Evolutionary conservation across 92 coral and sea anemone genomes (phyloP), one percentile per base, ranked within the genome.

Genomic region (Scolanthus callimorphus): DNA sequence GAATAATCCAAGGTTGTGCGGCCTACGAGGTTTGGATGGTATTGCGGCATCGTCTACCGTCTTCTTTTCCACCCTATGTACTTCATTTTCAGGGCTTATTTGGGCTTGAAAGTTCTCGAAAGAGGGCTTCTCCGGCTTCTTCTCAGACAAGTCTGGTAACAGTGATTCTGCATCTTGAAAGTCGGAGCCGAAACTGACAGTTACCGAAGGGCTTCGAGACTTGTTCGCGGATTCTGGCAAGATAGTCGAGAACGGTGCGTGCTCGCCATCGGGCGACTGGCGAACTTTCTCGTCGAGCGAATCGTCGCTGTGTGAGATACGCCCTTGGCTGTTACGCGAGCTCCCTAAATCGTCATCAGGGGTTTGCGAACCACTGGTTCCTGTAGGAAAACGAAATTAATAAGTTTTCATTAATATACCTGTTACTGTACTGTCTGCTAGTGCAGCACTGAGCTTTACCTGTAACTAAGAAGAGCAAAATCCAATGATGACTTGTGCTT

Each of bases 291-390:
- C 22, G 17, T 19, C 52, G 4, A 46, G 17, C 4, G 22, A 46
- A 20, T 46, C 52, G 11, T 9, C 22, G 22, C 22, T 46, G 11
- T 9, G 52, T 46, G 52, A 9, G 22, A 9, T 21, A 46, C 54
- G 62, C 6, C 30, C 62, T 9, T 55, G 29, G 62, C 75, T 68
- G 41, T 60, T 60, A 39, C 59, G 72, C 17, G 76, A 72, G 11
- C 80, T 29, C 50, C 57, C 63, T 4, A 73, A 73, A 17, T 87
- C 95, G 54, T 71, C 90, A 4, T 78, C 90, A 17, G 86, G 85
- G 1, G 83, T 87, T 22, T 77, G 85, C 9, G 90, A 69, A 31
- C 95, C 89, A 64, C 83, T 78, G 12, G 90, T 86, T 27, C 84
- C 95, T 86, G 39, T 31, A 59, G 15, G 15, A 15, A 34, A 34